Evolutionary conservation across 2,113 vertebrate species (phyloP).

Genomic region (Dendrocopos noguchii): DNA sequence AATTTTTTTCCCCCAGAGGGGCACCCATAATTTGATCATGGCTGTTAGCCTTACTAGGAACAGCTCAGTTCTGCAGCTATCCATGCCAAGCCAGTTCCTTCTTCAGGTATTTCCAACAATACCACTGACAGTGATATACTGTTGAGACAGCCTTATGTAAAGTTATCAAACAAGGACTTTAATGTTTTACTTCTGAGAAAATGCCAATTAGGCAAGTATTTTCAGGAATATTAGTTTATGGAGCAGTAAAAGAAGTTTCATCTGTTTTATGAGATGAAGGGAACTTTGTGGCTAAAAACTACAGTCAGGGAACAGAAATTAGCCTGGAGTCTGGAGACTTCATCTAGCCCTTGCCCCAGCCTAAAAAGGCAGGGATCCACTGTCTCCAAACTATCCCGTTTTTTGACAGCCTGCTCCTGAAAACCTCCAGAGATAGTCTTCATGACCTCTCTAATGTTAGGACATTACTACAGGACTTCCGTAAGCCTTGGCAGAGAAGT

Average conservation of each 20-base stretch:
- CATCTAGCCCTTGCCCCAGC: rapidly evolving
- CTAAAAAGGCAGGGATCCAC: neutral
- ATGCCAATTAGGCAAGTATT: neutral
- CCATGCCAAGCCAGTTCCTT: neutral
- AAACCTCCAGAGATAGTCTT: neutral
- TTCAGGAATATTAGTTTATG: neutral
- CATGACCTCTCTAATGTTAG: neutral
- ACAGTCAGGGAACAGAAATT: neutral
- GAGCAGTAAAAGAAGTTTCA: neutral
- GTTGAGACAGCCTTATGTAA: neutral
- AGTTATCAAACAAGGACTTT: neutral
- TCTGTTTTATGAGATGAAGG: neutral
- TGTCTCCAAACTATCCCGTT: neutral
- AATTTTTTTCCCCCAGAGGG: neutral
- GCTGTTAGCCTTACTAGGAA: neutral
- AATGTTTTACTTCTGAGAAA: neutral
- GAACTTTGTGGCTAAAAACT: neutral
- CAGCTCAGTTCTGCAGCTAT: neutral
- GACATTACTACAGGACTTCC: neutral
- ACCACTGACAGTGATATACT: neutral
- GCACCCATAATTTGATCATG: neutral
- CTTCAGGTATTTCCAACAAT: neutral
- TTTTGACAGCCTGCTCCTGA: neutral
- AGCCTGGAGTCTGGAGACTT: neutral
- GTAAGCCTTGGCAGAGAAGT: neutral